A percentile compares a stretch with the other conserved stretches of the same genome.
These are phyloP conservation scores for Drosophila eugracilis DNA, from an alignment of 1,140 invertebrate species.

Conservation along the genomic window DNA sequence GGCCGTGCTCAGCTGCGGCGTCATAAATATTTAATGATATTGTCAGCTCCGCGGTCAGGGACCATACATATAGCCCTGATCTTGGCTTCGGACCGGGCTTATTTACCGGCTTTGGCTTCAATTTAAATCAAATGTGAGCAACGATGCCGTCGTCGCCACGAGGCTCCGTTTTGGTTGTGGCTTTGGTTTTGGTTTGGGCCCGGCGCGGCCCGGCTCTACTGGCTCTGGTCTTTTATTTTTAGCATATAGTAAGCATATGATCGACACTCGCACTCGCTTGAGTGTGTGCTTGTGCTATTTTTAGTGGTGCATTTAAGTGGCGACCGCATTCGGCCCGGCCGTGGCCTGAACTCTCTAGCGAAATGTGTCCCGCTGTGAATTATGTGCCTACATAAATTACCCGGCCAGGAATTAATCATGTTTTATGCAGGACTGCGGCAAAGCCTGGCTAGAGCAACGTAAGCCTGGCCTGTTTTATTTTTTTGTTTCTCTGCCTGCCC, in stretches of 20 bases:
- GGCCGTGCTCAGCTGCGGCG: slow-evolving; percentile 53
- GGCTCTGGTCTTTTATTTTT: slow-evolving; percentile 65
- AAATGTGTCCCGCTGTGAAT: slow-evolving; percentile 82
- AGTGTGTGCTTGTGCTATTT: slow-evolving; percentile 64
- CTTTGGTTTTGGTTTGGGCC: slow-evolving; percentile 5
- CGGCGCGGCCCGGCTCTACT: slow-evolving; percentile 9
- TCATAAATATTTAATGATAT: slow-evolving; percentile 82
- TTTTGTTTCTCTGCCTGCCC: slow-evolving; percentile 44
- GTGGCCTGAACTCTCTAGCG: slow-evolving; percentile 74
- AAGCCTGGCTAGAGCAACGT: slow-evolving; percentile 21
- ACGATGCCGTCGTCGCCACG: slow-evolving; percentile 59
- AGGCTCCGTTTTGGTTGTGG: slow-evolving; percentile 19
- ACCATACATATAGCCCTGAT: slow-evolving; percentile 60
- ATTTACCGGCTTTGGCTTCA: slow-evolving; percentile 59
- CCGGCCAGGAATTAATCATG: slow-evolving; percentile 80
- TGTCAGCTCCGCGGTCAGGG: slow-evolving; percentile 51
- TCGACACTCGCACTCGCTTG: slow-evolving; percentile 49
- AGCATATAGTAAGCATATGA: slow-evolving; percentile 69
- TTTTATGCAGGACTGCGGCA: slow-evolving; percentile 73
- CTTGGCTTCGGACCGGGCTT: slow-evolving; percentile 35
- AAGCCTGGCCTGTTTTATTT: slow-evolving; percentile 24
- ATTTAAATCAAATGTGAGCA: slow-evolving; percentile 80
- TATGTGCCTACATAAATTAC: slow-evolving; percentile 83
- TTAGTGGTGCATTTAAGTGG: slow-evolving; percentile 77
- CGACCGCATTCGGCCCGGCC: slow-evolving; percentile 58